Conservation (phyloP, 2,888 invertebrate species). For the Caenorhabditis imperialis region DNA sequence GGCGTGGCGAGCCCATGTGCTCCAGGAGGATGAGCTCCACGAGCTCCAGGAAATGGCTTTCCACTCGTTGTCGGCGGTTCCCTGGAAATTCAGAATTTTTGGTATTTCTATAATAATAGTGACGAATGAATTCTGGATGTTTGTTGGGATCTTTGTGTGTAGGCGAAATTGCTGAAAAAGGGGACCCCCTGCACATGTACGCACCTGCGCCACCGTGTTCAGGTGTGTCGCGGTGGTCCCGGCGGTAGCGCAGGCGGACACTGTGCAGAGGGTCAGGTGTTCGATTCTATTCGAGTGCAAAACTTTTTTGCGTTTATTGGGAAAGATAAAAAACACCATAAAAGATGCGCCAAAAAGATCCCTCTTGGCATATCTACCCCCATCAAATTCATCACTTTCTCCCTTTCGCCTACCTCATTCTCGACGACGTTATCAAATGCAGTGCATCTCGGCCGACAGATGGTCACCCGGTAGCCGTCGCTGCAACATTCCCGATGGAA, state of each 20-base stretch:
- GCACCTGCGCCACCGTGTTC: too few relatives aligned
- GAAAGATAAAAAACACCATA: too few relatives aligned
- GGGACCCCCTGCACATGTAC: too few relatives aligned
- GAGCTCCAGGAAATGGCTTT: constrained; percentile 64
- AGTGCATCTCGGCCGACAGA: constrained; percentile 76
- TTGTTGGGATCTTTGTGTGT: not conserved
- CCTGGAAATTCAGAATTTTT: constrained; percentile 27
- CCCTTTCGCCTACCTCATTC: constrained; percentile 21
- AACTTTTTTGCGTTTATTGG: too few relatives aligned
- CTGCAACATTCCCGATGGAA: constrained; percentile 61
- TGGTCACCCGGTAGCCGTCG: constrained; percentile 77
- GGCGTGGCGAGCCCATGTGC: constrained; percentile 66
- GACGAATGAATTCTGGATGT: constrained; percentile 7
- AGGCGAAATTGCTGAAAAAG: too few relatives aligned
- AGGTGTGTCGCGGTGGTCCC: too few relatives aligned
- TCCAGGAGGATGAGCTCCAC: constrained; percentile 65
- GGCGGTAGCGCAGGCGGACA: too few relatives aligned
- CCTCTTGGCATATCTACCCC: too few relatives aligned
- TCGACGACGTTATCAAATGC: constrained; percentile 48
- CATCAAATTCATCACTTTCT: constrained; percentile 26
- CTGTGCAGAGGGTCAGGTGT: too few relatives aligned
- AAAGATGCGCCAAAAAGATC: too few relatives aligned
- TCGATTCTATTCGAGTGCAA: too few relatives aligned
- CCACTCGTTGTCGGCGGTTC: constrained; percentile 53
- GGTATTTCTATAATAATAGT: not conserved